These are phyloP conservation scores for Mythimna albipuncta DNA, from an alignment of 2,888 invertebrate species.

Conservation along the genomic window DNA sequence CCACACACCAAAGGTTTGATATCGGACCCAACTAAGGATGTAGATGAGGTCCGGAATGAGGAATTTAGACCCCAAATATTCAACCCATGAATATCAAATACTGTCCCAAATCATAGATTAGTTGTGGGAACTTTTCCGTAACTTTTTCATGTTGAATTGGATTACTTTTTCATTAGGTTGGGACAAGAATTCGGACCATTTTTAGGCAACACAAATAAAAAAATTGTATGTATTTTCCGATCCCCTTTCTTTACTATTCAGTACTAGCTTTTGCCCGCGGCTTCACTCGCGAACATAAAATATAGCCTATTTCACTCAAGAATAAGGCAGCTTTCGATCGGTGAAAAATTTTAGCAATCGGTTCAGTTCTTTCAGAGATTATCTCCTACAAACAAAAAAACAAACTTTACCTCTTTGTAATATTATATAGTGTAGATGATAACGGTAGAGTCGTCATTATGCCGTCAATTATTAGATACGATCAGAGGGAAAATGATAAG, in stretches of 20 bases:
- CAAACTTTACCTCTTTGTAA: no score
- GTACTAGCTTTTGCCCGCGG: neutral
- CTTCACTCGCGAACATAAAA: no score
- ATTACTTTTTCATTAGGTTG: slow-evolving; percentile 13
- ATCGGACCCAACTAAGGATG: slow-evolving; percentile 1
- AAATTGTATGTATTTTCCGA: neutral
- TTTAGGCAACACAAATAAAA: neutral
- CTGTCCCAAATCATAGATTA: slow-evolving; percentile 72
- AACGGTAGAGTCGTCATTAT: slow-evolving; percentile 23
- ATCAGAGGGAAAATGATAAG: slow-evolving; percentile 19
- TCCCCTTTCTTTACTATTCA: slow-evolving; percentile 18
- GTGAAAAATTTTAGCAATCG: no score
- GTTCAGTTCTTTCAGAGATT: no score
- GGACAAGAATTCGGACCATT: slow-evolving; percentile 10
- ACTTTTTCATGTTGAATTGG: slow-evolving; percentile 22
- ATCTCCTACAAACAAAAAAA: no score
- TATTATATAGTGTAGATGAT: neutral
- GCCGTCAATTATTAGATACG: slow-evolving; percentile 20
- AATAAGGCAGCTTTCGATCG: no score
- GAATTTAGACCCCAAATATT: slow-evolving; percentile 36
- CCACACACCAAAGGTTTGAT: neutral
- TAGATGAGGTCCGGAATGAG: slow-evolving; percentile 19
- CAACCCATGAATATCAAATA: slow-evolving; percentile 65
- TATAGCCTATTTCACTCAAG: no score
- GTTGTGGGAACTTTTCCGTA: slow-evolving; percentile 63